Percentiles rank a stretch among this genome's conserved stretches.
Conservation (phyloP, 2,797 vertebrate species). For the Chloroceryle amazona region DNA sequence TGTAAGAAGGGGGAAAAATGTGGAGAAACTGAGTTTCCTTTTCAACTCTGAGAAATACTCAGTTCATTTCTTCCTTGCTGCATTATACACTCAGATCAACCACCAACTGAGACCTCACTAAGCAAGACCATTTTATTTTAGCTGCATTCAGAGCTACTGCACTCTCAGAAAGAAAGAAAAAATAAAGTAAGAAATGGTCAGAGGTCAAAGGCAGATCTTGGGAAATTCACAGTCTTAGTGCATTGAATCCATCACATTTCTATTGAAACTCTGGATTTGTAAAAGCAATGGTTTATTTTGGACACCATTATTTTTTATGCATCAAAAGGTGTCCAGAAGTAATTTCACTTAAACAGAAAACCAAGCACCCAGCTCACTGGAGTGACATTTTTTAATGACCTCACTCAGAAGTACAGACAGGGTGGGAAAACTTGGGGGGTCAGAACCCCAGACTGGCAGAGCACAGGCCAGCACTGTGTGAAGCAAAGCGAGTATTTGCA, state of each 20-base stretch:
- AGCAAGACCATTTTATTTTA: conserved; percentile 13
- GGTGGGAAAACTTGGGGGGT: neutral
- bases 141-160: neutral
- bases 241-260: neutral
- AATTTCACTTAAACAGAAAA: neutral
- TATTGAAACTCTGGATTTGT: neutral
- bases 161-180: neutral
- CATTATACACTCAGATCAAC: neutral
- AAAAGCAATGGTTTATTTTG: neutral
- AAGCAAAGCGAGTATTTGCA: neutral
- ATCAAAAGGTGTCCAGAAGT: neutral
- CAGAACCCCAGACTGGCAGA: neutral
- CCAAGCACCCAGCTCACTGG: neutral
- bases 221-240: conserved; percentile 11
- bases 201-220: conserved; percentile 43
- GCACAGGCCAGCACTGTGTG: accelerated
- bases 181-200: neutral
- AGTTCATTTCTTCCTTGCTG: neutral
- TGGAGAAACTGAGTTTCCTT: neutral
- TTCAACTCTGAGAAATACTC: neutral
- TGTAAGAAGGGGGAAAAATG: neutral
- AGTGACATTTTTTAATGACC: neutral
- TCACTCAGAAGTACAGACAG: neutral
- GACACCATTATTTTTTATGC: neutral
- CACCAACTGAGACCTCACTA: neutral